Base-by-base conservation (phyloP, 1,140 invertebrate species). In the Plectus sambesii region DNA sequence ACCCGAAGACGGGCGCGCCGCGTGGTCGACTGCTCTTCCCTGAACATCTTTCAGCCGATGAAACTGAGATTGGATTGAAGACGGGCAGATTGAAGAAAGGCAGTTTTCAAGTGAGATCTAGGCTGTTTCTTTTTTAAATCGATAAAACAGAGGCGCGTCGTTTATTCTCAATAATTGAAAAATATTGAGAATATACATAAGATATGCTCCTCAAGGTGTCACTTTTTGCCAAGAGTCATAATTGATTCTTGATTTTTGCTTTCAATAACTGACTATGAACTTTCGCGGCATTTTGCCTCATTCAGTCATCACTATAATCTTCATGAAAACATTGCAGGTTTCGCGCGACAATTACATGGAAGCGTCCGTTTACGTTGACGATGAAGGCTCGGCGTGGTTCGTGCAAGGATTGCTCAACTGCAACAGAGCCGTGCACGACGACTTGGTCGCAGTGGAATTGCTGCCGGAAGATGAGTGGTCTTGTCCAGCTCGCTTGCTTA, bases 401-500 rank as follows among this genome's bases (percentile, higher is more conserved):
- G 40, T 63, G 42, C 46, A 33, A 81, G 90, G 90, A 5, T 75
- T 82, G 46, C 76, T 78, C 46, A 80, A 84, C 50, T 76, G 94
- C 23, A 99, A 99, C 72, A 76, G 94, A 46, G 86, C 88, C n/a
- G 81, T 97, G 2, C 84, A 98, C 72, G 89, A 87, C 23, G 94
- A 99, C 71, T 75, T 82, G 48, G 90, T 99, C 9, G 92, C 87
- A 8, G 72, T 98, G 47, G 80, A 94, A 72, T 71, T 99, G 15
- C 76, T 98, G 22, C 84, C 87, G 2, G 78, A 96, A 74, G 76
- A 79, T 37, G 74, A 96, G 63, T 99, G 94, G 93, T 80, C 81
- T 25, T 82, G 88, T 17, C 83, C 83, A n/a, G n/a, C n/a, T 71
- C 82, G 83, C 52, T 33, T n/a, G n/a, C n/a, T n/a, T n/a, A n/a